These are phyloP conservation scores for Baccha elongata DNA, from an alignment of 2,888 invertebrate species.

Conservation along the genomic window DNA sequence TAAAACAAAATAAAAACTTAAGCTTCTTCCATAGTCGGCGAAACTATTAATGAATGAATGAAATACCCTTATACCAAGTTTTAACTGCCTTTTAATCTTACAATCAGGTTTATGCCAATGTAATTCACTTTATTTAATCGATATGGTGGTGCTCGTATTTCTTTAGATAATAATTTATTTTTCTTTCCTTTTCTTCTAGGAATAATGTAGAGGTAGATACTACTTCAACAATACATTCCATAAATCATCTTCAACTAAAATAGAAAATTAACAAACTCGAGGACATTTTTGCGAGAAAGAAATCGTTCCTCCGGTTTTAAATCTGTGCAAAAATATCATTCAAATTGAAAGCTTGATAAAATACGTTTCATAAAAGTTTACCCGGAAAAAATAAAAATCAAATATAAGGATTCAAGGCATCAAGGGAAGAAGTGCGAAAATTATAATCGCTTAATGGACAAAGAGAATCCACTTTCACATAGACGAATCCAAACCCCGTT, in stretches of 20 bases:
- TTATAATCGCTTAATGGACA: constrained; percentile 79
- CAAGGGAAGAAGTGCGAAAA: constrained; percentile 87
- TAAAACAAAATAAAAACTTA: no score
- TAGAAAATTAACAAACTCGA: constrained; percentile 86
- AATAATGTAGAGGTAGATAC: neutral
- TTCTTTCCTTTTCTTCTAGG: neutral
- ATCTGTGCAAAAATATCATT: constrained; percentile 90
- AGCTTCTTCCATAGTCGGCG: no score
- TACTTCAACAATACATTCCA: neutral
- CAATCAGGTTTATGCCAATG: no score
- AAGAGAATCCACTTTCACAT: constrained; percentile 79
- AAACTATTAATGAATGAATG: no score
- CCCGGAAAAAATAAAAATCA: constrained; percentile 89
- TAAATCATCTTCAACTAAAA: neutral
- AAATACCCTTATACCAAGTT: no score
- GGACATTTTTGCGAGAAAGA: constrained; percentile 93
- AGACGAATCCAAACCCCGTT: constrained; percentile 90
- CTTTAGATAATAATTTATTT: no score
- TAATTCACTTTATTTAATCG: no score
- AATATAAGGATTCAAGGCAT: constrained; percentile 89
- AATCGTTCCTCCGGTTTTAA: constrained; percentile 91
- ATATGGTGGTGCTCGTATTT: neutral
- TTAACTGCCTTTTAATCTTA: no score
- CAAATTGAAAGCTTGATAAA: constrained; percentile 91
- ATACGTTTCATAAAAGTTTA: constrained; percentile 93